These are phyloP conservation scores for Latrodectus geometricus DNA, from an alignment of 1,140 invertebrate genomes.

Conservation along the genomic window DNA sequence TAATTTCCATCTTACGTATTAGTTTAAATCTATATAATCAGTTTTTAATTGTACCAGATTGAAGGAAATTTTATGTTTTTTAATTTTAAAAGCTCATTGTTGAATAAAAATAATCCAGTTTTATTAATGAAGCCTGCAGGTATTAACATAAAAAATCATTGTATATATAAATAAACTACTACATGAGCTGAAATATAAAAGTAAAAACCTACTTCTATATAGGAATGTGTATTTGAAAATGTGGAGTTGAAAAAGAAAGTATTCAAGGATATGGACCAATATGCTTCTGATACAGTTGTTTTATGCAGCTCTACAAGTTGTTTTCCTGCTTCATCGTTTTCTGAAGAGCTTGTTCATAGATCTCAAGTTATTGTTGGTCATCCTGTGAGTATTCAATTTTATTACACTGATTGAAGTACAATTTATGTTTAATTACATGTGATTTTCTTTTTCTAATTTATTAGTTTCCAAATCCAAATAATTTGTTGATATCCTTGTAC, in stretches of 20 bases:
- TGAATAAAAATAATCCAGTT: too few relatives aligned
- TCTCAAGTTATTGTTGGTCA: conserved; percentile 85
- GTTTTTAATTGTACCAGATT: too few relatives aligned
- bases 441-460: background rate
- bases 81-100: too few relatives aligned
- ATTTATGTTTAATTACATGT: background rate
- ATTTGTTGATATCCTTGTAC: too few relatives aligned
- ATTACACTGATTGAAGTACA: too few relatives aligned
- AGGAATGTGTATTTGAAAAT: conserved; percentile 94
- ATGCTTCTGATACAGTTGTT: conserved; percentile 73
- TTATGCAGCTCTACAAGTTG: conserved; percentile 93
- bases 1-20: too few relatives aligned
- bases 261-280: conserved; percentile 80
- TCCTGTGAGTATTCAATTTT: conserved; percentile 71
- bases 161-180: too few relatives aligned
- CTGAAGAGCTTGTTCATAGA: conserved; percentile 80
- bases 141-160: too few relatives aligned
- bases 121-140: too few relatives aligned
- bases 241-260: conserved; percentile 86
- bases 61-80: too few relatives aligned
- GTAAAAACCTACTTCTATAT: background rate
- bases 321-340: conserved; percentile 87
- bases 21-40: too few relatives aligned
- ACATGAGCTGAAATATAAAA: too few relatives aligned
- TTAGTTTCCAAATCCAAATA: background rate